Base-by-base conservation (phyloP, 2,888 invertebrate genomes). In the Venustoraphidia nigricollis region DNA sequence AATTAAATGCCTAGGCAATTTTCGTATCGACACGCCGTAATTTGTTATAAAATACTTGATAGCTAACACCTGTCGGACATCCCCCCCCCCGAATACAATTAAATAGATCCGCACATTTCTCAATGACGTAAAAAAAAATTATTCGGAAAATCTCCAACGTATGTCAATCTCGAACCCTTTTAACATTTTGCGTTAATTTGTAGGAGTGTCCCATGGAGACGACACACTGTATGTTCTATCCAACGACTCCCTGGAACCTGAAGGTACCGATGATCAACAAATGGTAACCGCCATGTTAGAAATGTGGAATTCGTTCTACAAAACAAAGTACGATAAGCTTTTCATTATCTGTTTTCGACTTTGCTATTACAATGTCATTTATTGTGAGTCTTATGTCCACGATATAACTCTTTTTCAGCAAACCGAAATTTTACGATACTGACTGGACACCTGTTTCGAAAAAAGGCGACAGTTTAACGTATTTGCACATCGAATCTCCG, bases 151-250 rank as follows among this genome's bases (percentile, higher is more conserved):
- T 17, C 48, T 35, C 36, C 44, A 45, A 10, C n/a, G n/a, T 10
- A 48, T 49, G 9, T 44, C 45, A 17, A 44, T 17, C 34, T 38
- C 27, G n/a, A 17, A 35, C 10, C 17, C 10, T 14, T 49, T 49
- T 27, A 27, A 40, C 14, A 17, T 50, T 50, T 41, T 40, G 27
- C 27, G 27, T 27, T 27, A 3, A 73, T 80, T 27, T 27, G 6
- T 27, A 27, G 27, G 80, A 58, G 72, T 69, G 9, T 66, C 70
- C 55, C 77, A 77, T 56, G 75, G 66, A 2, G 77, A 77, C 51
- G 77, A 77, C 51, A 60, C 71, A 1, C 47, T 68, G 11, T 64
- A 66, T 36, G 58, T 75, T 34, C 65, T 72, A 55, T 63, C 65
- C 11, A 56, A 56, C 10, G 57, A 49, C 17, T 48, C 59, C n/a